phyloP scores from a whole-genome alignment of 2,888 invertebrate species.

The Loripinus fragilis region DNA sequence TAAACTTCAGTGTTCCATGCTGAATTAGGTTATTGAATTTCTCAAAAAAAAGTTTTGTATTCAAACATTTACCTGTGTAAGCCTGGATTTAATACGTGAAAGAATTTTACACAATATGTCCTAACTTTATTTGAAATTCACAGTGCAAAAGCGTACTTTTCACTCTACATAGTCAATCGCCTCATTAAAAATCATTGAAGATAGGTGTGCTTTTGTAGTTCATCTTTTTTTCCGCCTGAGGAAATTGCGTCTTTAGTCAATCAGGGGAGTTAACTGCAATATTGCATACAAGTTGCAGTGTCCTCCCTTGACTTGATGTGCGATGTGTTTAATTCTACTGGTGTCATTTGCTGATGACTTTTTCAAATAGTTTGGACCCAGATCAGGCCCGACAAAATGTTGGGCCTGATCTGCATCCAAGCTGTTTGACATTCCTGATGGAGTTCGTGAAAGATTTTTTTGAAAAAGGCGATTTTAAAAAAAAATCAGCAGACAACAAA shows the following conservation, averaged over 20 bases:
- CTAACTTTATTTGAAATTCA: neutral
- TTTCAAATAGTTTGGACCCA: too few relatives aligned
- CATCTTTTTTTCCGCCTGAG: neutral
- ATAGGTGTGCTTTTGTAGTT: slow-evolving; percentile 2
- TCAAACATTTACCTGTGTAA: neutral
- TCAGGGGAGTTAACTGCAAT: neutral
- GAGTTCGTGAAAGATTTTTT: too few relatives aligned
- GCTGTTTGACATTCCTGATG: too few relatives aligned
- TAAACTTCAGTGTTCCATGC: neutral
- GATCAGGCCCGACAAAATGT: too few relatives aligned
- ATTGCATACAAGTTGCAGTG: neutral
- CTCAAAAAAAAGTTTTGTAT: neutral
- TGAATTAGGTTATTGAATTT: slow-evolving; percentile 10
- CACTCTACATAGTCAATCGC: neutral
- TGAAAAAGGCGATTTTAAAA: too few relatives aligned
- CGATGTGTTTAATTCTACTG: too few relatives aligned
- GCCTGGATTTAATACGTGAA: neutral
- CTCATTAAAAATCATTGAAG: neutral
- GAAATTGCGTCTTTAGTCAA: neutral
- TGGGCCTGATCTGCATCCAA: too few relatives aligned
- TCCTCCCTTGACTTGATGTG: neutral
- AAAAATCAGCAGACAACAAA: too few relatives aligned
- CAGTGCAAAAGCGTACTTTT: slow-evolving; percentile 5
- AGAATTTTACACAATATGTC: neutral
- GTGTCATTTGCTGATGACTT: too few relatives aligned